Base-by-base conservation (phyloP, 2,113 vertebrate species). In the Channa maculata region DNA sequence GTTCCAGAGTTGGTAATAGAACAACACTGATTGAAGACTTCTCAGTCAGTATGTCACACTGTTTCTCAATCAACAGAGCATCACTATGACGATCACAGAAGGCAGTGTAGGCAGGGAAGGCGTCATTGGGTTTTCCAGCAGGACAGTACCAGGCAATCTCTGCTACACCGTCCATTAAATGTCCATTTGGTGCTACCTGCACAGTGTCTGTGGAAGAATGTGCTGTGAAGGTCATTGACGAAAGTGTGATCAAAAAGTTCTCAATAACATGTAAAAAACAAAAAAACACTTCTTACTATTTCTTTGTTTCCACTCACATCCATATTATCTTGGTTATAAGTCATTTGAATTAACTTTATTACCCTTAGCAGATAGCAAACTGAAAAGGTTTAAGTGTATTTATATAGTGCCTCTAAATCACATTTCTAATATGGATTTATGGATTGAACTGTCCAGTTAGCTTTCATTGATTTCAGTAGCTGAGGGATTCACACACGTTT, bases 141-240 rank as follows among this genome's bases (percentile, higher is more conserved):
- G 94, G 94, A 24, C 86, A 94, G 82, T 94, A 96, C 95, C 95
- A 96, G 69, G 89, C 85, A 41, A 96, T 93, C 89, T 96, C 94
- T 83, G 92, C 92, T 6, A 95, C 65, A 2, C 94, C 93, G 7
- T 76, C 86, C 92, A 95, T 93, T 63, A 95, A 15, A 52, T 93
- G 62, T 33, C 73, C 83, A 69, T 74, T 84, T 92, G 45, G 57
- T 94, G 84, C 88, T 94, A 2, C 92, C 92, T 75, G 52, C 54
- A 33, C 91, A 94, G 65, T 95, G 76, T 52, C 88, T 75, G 59
- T 95, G 91, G 71, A 92, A 94, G 87, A 95, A 95, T 15, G 78
- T 82, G 44, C 3, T 68, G 72, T 84, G 79, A 39, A 61, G 69
- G 6, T 82, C 54, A n/a, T 93, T 94, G 82, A 88, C 92, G 53